Evolutionary conservation across 1,140 invertebrate species (phyloP), one percentile per base, ranked within the genome.

Genomic region (Propsilocerus akamusi): DNA sequence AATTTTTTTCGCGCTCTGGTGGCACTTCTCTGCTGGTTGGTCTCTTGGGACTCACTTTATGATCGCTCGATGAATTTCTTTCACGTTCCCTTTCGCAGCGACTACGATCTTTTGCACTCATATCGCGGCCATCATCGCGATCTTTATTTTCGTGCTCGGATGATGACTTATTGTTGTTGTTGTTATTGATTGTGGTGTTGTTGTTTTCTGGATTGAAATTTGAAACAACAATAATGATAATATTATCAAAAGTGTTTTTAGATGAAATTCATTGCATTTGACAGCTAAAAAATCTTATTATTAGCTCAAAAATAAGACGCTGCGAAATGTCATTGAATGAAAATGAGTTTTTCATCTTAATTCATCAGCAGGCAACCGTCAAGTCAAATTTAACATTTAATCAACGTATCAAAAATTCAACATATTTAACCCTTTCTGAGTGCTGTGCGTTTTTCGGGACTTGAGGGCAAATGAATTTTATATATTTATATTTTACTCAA

Each of bases 41-140:
- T 48, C 63, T 25, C 49, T 66, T 61, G 65, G 58, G 66, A 61
- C 56, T 64, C 68, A 67, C 69, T 67, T 41, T 41, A 41, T 41
- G 34, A 6, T 41, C 34, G 17, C 14, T 41, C 22, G 14, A 41
- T 8, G 10, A 12, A n/a, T 10, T 41, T 20, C 22, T 41, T 41
- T 41, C 34, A 41, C 34, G 34, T 20, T 41, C 34, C 22, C 22
- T 41, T 20, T 41, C 34, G 17, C 17, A 20, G 2, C 34, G 34
- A 41, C 22, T 41, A 20, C 34, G 34, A 41, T 41, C 34, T 41
- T 41, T 41, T 20, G 17, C 34, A 41, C 34, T 41, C n/a, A n/a
- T n/a, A n/a, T n/a, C n/a, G n/a, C n/a, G n/a, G n/a, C n/a, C n/a
- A 55, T 62, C 60, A 57, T 41, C 34, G 12, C 34, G 34, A 41